phyloP scores from a whole-genome alignment of 1,140 invertebrate species.

The Sminthurides bifidus region DNA sequence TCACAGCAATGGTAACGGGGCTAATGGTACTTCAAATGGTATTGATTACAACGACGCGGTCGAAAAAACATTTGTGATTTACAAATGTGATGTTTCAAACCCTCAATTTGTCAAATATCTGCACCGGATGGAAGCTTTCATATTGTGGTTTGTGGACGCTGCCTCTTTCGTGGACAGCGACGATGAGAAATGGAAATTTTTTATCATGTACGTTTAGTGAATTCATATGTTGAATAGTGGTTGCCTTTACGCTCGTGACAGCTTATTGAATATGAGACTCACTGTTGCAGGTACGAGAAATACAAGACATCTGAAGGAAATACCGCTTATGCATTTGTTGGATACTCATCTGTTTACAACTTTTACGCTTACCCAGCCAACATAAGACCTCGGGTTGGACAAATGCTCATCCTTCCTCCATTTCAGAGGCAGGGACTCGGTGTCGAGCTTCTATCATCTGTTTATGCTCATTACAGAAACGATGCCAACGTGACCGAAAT shows the following conservation, averaged over 20 bases:
- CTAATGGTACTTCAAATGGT: not conserved
- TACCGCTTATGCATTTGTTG: conserved; percentile 60
- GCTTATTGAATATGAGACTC: not conserved
- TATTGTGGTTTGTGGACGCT: conserved; percentile 92
- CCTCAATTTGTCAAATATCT: conserved; percentile 69
- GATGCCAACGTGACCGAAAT: conserved; percentile 68
- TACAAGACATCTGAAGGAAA: conserved; percentile 51
- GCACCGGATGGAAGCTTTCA: conserved; percentile 73
- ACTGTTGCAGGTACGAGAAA: conserved; percentile 61
- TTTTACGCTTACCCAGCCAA: conserved; percentile 87
- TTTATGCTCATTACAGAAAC: conserved; percentile 62
- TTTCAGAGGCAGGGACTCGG: conserved; percentile 77
- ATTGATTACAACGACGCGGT: not conserved
- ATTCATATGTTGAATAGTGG: too few relatives aligned
- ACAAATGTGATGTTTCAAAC: conserved; percentile 50
- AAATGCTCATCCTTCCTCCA: conserved; percentile 78
- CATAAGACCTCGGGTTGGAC: conserved; percentile 75
- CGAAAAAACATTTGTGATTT: conserved; percentile 63
- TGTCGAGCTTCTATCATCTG: conserved; percentile 56
- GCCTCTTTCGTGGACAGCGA: conserved; percentile 82
- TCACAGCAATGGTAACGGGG: conserved; percentile 1
- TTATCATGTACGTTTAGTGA: conserved; percentile 62
- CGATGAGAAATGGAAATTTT: conserved; percentile 85
- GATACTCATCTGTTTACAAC: conserved; percentile 83
- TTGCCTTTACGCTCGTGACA: not conserved